Evolutionary conservation across 64 coral and sea anemone species (phyloP), one percentile per base, ranked within the genome.

Genomic region (Pocillopora verrucosa): DNA sequence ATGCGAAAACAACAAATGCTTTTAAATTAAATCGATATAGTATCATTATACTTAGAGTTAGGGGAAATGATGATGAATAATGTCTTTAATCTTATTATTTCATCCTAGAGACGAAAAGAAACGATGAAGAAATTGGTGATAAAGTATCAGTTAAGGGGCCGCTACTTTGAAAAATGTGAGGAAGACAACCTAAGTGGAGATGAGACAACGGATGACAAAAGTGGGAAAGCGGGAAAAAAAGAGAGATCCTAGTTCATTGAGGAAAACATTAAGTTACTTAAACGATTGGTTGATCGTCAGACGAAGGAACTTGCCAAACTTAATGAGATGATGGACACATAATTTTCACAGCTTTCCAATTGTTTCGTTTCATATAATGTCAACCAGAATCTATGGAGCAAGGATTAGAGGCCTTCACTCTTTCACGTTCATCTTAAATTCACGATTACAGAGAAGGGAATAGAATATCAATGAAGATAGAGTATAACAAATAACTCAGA

Each of bases 101-200:
- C 67, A 70, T 20, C 22, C n/a, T 11, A 79, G 56, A 79, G 51
- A 30, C 77, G 77, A 26, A 26, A 26, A 22, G 56, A 79, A 25
- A 79, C 56, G 13, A 30, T 79, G 56, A 79, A 79, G 38, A 57
- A 79, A 59, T 17, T 79, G 77, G 56, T 79, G 20, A 51, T 79
- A 10, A 59, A 59, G n/a, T 79, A 79, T 57, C 30, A 30, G 30
- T 57, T 79, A 26, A 25, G 30, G 59, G 22, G 59, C 20, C 77
- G n/a, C 22, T 79, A 59, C 57, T 59, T 60, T 59, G 77, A 24
- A 60, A 34, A 59, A 59, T 24, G 56, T 9, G 77, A 60, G 25
- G 67, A 20, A 70, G 67, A 70, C 22, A 70, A 12, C 2, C 13
- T 3, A 22, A 59, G 9, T 5, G 24, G 15, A 13, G 22, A 69